Percentiles rank a stretch among this genome's conserved stretches.
These are phyloP conservation scores for Bedellia somnulentella DNA, from an alignment of 2,888 invertebrate genomes.

Conservation along the genomic window DNA sequence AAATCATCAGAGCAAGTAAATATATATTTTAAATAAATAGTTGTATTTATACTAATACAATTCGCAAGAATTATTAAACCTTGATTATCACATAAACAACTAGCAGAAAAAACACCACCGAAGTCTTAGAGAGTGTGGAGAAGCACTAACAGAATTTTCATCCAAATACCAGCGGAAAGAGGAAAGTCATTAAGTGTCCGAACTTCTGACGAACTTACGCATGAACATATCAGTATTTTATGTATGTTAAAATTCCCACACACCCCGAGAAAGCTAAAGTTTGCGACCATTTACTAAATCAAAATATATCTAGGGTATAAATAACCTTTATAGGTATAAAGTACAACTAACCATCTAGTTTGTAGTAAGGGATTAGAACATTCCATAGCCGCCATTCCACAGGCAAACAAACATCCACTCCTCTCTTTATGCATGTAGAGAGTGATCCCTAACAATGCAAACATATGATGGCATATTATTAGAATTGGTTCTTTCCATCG, in stretches of 20 bases:
- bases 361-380: conserved; percentile 66
- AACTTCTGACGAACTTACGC: too few species aligned
- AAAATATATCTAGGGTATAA: too few species aligned
- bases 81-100: background rate
- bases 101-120: background rate
- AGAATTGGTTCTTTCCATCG: conserved; percentile 50
- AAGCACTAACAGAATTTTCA: too few species aligned
- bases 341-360: conserved; percentile 63
- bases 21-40: background rate
- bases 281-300: too few species aligned
- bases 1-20: conserved; percentile 6
- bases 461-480: conserved; percentile 59
- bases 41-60: background rate
- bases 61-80: background rate
- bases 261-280: too few species aligned
- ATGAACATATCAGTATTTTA: too few species aligned
- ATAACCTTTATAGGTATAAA: too few species aligned
- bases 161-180: too few species aligned
- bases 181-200: too few species aligned
- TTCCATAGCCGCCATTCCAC: conserved; percentile 60
- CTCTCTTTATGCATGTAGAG: conserved; percentile 47
- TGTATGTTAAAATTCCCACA: too few species aligned
- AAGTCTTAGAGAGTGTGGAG: too few species aligned
- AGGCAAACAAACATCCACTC: conserved; percentile 55
- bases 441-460: conserved; percentile 50